Conservation (phyloP, 1,140 invertebrate species). For the Apis dorsata region DNA sequence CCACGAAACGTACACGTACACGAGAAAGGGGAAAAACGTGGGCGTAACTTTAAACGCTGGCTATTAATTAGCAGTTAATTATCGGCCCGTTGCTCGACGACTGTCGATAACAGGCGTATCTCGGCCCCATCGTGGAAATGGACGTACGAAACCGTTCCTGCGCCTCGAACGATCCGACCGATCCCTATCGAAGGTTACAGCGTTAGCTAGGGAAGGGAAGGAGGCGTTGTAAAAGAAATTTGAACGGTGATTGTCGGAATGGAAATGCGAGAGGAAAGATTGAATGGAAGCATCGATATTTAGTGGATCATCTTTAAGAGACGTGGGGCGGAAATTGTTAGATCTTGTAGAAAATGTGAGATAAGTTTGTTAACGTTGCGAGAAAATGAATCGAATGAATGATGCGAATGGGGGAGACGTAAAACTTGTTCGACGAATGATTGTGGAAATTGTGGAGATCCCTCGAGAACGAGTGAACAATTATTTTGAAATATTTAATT, state of each 20-base stretch:
- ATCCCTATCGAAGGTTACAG: not conserved
- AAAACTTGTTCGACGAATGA: too few species aligned
- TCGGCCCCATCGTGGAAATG: slow-evolving; percentile 12
- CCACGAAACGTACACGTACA: not conserved
- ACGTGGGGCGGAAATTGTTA: not conserved
- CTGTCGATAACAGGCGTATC: slow-evolving; percentile 55
- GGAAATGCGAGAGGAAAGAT: not conserved
- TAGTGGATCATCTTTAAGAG: not conserved
- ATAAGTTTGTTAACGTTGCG: too few species aligned
- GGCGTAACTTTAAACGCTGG: slow-evolving; percentile 49
- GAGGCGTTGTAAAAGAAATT: not conserved
- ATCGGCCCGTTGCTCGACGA: slow-evolving; percentile 54
- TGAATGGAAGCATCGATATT: not conserved
- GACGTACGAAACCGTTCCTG: not conserved
- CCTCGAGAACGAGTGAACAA: too few species aligned
- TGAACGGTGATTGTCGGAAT: not conserved
- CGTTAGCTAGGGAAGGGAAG: not conserved
- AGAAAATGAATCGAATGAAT: too few species aligned
- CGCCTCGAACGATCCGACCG: not conserved
- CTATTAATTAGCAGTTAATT: slow-evolving; percentile 74
- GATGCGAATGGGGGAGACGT: too few species aligned
- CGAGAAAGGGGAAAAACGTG: slow-evolving; percentile 19
- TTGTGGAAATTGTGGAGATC: too few species aligned
- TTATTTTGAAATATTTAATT: too few species aligned
- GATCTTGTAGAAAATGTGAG: not conserved